Base-by-base conservation (phyloP, 2,113 vertebrate species). In the Prionailurus bengalensis region DNA sequence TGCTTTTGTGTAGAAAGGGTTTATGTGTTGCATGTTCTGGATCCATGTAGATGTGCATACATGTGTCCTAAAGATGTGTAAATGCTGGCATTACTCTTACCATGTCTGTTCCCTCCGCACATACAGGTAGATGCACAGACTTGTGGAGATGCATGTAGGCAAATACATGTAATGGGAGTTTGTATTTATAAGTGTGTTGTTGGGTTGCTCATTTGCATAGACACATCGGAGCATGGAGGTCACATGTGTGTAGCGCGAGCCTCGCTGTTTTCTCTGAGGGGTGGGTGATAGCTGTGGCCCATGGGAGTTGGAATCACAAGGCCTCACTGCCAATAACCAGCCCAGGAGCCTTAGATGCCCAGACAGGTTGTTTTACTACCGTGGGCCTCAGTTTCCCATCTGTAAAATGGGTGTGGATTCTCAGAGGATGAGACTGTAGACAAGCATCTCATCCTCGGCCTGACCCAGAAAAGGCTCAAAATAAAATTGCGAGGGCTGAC, bases 321-420 rank as follows among this genome's bases (percentile, higher is more conserved):
- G 33, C 36, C 21, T 66, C 36, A 3, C n/a, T 66, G 19, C 84
- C 8, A 0, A 3, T 36, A 53, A 53, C 14, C 23, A 58, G 48
- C 33, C 33, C 4, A 8, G 39, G 92, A 83, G 12, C 5, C 36
- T 16, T 7, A 14, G 61, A 3, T 1, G 11, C 42, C 27, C 31
- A 76, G 76, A 48, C 0, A 3, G 16, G 14, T n/a, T 78, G 83
- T 70, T 74, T 95, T 36, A 36, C n/a, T 23, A 0, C 68, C 0
- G 15, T 21, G 71, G 27, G 78, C 78, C 83, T 95, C 83, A 33
- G 86, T 71, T 63, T 78, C 66, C 83, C 42, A 5, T 82, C 93
- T 92, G 74, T 93, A 51, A 58, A 96, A 89, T 80, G 66, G 95
- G 93, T 31, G 7, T n/a, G 66, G 78, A 36, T 33, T 42, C 63